These are phyloP conservation scores for Bombus soroeensis DNA, from an alignment of 1,140 invertebrate genomes.

Conservation along the genomic window DNA sequence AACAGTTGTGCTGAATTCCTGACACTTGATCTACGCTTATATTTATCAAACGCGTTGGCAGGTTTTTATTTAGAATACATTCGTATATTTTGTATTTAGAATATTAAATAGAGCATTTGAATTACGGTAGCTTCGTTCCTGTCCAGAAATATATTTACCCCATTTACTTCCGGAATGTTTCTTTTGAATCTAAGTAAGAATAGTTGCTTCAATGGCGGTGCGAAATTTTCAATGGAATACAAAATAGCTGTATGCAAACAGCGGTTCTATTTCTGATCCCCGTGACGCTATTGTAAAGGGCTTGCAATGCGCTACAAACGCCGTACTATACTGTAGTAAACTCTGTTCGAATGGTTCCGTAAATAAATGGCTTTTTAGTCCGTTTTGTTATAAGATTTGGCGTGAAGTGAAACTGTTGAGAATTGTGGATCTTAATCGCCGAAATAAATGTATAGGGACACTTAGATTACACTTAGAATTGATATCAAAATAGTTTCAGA, in stretches of 20 bases:
- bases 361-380: not conserved
- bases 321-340: not conserved
- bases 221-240: constrained; percentile 7
- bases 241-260: not conserved
- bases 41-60: too few relatives aligned
- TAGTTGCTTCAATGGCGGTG: not conserved
- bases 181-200: not conserved
- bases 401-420: too few relatives aligned
- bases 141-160: not conserved
- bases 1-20: too few relatives aligned
- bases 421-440: too few relatives aligned
- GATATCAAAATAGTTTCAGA: too few relatives aligned
- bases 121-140: not conserved
- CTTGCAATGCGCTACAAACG: not conserved
- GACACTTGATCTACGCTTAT: too few relatives aligned
- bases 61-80: too few relatives aligned
- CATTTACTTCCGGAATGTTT: not conserved
- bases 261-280: not conserved
- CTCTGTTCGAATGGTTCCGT: not conserved
- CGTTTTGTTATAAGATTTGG: not conserved
- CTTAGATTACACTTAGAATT: too few relatives aligned
- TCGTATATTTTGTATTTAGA: too few relatives aligned
- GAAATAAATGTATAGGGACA: too few relatives aligned
- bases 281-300: not conserved
- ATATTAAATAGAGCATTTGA: not conserved